Evolutionary conservation across 2,888 invertebrate genomes (phyloP).

Genomic region (Acanthacorydalis orientalis): DNA sequence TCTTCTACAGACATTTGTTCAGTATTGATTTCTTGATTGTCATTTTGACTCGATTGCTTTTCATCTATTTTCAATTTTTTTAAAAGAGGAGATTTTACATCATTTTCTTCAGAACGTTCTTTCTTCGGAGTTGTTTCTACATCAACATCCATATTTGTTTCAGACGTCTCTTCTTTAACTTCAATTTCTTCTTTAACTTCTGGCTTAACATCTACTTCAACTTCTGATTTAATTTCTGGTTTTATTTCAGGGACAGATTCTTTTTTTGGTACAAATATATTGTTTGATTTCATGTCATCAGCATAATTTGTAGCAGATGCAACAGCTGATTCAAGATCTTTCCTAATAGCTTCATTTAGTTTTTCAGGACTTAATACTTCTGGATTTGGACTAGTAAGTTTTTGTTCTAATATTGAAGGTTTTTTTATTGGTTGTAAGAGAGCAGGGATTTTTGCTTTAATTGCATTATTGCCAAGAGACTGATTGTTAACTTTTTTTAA

Average conservation of each 20-base stretch:
- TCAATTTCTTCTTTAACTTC: conserved; percentile 24
- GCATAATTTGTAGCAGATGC: conserved; percentile 42
- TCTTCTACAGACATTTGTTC: conserved; percentile 20
- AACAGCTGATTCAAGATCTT: conserved; percentile 42
- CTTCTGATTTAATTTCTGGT: conserved; percentile 12
- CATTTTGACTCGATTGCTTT: conserved; percentile 19
- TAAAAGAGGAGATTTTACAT: conserved; percentile 6
- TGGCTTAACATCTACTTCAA: conserved; percentile 29
- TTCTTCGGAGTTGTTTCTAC: conserved; percentile 29
- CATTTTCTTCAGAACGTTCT: conserved; percentile 21
- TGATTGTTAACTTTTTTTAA: conserved; percentile 43
- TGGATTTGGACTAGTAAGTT: conserved; percentile 39
- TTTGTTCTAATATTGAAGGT: conserved; percentile 53
- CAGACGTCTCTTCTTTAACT: conserved; percentile 20
- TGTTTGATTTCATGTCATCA: conserved; percentile 25
- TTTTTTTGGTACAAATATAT: conserved; percentile 19
- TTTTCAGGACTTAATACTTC: conserved; percentile 16
- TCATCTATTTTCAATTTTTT: conserved; percentile 9
- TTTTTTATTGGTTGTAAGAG: conserved; percentile 31
- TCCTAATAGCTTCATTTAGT: conserved; percentile 36
- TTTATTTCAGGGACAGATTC: conserved; percentile 10
- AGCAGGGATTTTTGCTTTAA: conserved; percentile 29
- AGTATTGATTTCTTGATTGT: conserved; percentile 23
- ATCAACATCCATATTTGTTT: conserved; percentile 30
- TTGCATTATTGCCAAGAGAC: conserved; percentile 26